Percentiles rank a stretch among this genome's conserved stretches.
These are phyloP conservation scores for Notodonta ziczac DNA, from an alignment of 2,888 invertebrate genomes.

Conservation along the genomic window DNA sequence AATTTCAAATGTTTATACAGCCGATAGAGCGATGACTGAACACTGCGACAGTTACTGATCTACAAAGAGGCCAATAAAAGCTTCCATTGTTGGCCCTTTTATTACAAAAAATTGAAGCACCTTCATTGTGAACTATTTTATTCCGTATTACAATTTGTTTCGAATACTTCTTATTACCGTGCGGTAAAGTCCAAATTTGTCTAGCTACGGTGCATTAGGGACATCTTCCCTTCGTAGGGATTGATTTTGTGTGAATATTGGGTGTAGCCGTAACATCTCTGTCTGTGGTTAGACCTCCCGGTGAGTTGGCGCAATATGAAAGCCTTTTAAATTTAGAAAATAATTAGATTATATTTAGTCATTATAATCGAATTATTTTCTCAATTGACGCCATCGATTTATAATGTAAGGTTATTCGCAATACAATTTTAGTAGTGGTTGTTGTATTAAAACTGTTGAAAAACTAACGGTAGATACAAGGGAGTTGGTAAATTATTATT, in stretches of 20 bases:
- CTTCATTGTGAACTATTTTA: constrained; percentile 32
- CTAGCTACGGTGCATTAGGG: constrained; percentile 18
- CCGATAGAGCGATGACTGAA: constrained; percentile 69
- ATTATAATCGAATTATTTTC: too few species aligned
- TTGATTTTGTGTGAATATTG: constrained; percentile 54
- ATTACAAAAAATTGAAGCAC: constrained; percentile 63
- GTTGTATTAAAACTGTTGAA: too few species aligned
- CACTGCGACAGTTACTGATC: constrained; percentile 73
- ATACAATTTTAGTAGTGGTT: too few species aligned
- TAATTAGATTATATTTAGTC: too few species aligned
- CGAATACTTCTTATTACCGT: constrained; percentile 30
- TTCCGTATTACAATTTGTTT: constrained; percentile 1
- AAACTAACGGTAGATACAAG: too few species aligned
- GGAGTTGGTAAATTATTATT: too few species aligned
- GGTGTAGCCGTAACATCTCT: constrained; percentile 52
- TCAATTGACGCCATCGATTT: too few species aligned
- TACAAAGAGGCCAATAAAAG: constrained; percentile 79
- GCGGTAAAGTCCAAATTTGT: constrained; percentile 35
- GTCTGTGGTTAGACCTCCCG: constrained; percentile 60
- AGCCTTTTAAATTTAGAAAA: constrained; percentile 21
- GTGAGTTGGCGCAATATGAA: constrained; percentile 27
- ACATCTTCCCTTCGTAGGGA: constrained; percentile 47
- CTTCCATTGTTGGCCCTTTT: constrained; percentile 67
- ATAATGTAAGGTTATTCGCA: too few species aligned
- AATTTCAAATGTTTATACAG: constrained; percentile 69